A percentile compares a stretch with the other conserved stretches of the same genome.
Conservation (phyloP, 1,140 invertebrate genomes). For the Eupristina koningsbergeri region DNA sequence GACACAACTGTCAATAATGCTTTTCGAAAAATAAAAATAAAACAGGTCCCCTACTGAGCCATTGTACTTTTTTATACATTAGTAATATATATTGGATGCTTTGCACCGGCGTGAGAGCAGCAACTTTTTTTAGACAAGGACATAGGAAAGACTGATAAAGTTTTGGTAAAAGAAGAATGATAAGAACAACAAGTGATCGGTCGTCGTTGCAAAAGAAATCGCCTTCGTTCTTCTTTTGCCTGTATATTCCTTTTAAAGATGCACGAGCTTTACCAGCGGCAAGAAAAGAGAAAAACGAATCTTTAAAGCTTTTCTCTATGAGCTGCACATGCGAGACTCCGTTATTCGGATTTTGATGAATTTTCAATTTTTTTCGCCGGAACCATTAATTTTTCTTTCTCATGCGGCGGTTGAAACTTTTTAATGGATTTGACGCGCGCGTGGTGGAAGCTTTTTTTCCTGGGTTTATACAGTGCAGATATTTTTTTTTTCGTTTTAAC, state of each 20-base stretch:
- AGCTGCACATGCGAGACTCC: neutral
- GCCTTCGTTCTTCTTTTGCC: neutral
- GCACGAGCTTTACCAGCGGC: constrained; percentile 31
- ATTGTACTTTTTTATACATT: neutral
- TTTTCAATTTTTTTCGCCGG: constrained; percentile 46
- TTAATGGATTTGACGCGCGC: constrained; percentile 40
- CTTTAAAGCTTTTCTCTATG: constrained; percentile 16
- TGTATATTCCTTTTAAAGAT: constrained; percentile 7
- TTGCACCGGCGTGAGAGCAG: neutral
- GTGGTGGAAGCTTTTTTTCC: constrained; percentile 11
- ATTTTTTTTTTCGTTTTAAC: constrained; percentile 20
- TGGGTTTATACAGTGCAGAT: neutral
- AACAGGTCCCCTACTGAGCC: no score
- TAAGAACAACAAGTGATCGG: neutral
- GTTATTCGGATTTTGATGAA: constrained; percentile 43
- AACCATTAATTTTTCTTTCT: constrained; percentile 44
- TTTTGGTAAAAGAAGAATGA: neutral
- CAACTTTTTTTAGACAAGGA: neutral
- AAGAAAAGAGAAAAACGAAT: neutral
- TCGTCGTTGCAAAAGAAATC: neutral
- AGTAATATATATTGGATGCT: neutral
- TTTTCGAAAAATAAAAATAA: no score
- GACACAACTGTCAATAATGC: no score
- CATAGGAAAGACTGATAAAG: neutral
- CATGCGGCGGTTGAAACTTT: constrained; percentile 39